Evolutionary conservation across 2,113 vertebrate species (phyloP), one percentile per base, ranked within the genome.

Genomic region (Oncorhynchus clarkii): DNA sequence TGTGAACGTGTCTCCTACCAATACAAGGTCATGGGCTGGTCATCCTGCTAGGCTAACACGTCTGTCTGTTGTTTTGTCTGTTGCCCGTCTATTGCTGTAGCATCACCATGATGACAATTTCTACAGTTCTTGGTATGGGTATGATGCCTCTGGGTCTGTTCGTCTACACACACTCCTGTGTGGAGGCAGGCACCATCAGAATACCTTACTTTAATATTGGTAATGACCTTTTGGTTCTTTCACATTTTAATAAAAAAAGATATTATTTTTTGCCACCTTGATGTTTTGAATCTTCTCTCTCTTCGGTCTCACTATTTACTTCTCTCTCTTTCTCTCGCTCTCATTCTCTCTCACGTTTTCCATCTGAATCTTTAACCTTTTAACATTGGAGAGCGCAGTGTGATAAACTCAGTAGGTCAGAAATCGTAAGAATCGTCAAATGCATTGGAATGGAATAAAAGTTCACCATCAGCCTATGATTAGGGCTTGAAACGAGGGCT

Each of bases 111-210:
- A 91, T 80, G 0, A 62, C 85, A 9, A 89, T 88, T 11, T 92
- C 91, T 59, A 90, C 79, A 1, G 62, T 79, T 77, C 83, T 89
- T 2, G 90, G 86, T 12, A 49, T 89, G 78, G 88, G 86, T n/a
- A 87, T 39, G 71, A 85, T 90, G 87, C 89, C 90, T 0, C 85
- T 92, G 67, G 89, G 85, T 68, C 88, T 91, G 3, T 91, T 80
- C 6, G 64, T 88, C 79, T 92, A 90, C 78, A 82, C 78, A 3
- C 60, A 24, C 27, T 59, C 86, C 82, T 91, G 84, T 89, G 75
- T 86, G 20, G 69, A 87, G 14, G 67, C 74, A 57, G 79, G 74
- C 70, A 86, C 9, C 8, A 72, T 86, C 71, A 79, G n/a, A 72
- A 74, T 91, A 48, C 90, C 89, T 0, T 93, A 91, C 71, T 80